A percentile compares a stretch with the other conserved stretches of the same genome.
These are phyloP conservation scores for Apus apus DNA, from an alignment of 2,113 vertebrate species.

Conservation along the genomic window DNA sequence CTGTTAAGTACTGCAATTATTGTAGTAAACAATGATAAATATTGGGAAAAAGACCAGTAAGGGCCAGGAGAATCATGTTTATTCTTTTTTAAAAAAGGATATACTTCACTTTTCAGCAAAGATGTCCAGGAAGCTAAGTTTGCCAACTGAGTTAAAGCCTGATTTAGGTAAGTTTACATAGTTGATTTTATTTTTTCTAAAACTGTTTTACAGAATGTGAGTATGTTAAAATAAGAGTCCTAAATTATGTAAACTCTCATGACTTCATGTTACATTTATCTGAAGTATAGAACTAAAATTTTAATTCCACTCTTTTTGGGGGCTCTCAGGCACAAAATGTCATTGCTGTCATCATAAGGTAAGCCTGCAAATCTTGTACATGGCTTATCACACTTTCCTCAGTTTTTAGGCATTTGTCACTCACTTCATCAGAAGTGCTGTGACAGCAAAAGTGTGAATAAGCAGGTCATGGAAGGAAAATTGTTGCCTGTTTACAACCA, in stretches of 20 bases:
- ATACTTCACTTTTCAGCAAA: slow-evolving; percentile 98
- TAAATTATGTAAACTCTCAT: background rate
- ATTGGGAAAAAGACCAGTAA: slow-evolving; percentile 16
- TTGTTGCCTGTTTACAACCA: background rate
- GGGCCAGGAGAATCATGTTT: slow-evolving; percentile 45
- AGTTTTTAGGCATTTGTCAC: background rate
- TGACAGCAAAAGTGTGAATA: background rate
- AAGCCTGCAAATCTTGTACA: slow-evolving; percentile 28
- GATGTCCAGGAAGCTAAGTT: slow-evolving; percentile 99
- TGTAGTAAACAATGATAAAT: background rate
- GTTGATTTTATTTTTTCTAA: slow-evolving; percentile 48
- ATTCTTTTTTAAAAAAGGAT: slow-evolving; percentile 88
- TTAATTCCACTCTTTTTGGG: slow-evolving; percentile 4
- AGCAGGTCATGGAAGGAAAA: background rate
- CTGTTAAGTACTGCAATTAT: background rate
- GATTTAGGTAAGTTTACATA: slow-evolving; percentile 95
- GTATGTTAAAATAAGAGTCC: background rate
- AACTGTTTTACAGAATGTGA: background rate
- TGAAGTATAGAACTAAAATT: slow-evolving; percentile 25
- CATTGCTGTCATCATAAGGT: slow-evolving; percentile 22
- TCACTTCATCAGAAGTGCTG: background rate
- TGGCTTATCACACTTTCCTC: background rate
- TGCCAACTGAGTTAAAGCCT: slow-evolving; percentile 99
- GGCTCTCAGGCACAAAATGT: slow-evolving; percentile 16
- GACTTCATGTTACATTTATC: background rate